Evolutionary conservation across 2,797 vertebrate genomes (phyloP).

Genomic region (Sorex maritimensis): DNA sequence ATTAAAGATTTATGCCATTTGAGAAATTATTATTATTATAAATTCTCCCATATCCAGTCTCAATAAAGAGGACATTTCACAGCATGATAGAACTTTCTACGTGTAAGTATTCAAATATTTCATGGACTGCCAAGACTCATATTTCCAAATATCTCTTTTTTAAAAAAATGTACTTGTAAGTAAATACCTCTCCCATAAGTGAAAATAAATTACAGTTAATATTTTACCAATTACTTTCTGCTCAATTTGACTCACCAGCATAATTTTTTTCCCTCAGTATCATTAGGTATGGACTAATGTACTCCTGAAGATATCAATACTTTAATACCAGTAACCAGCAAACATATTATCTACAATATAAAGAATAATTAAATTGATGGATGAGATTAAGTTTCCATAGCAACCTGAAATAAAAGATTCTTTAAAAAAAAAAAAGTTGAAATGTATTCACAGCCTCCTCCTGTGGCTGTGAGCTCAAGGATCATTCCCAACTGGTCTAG

Average conservation of each 20-base stretch:
- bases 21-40: conserved; percentile 69
- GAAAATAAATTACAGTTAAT: conserved; percentile 28
- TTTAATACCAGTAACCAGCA: not conserved
- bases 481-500: no score
- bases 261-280: not conserved
- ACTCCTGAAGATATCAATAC: not conserved
- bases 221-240: conserved; percentile 29
- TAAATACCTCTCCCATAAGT: conserved; percentile 34
- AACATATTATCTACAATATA: no score
- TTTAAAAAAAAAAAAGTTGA: not conserved
- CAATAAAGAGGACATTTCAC: conserved; percentile 65
- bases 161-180: conserved; percentile 1
- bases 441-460: no score
- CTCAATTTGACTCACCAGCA: not conserved
- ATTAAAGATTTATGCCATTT: conserved; percentile 56
- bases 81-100: conserved; percentile 63
- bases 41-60: conserved; percentile 33
- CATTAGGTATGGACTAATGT: not conserved
- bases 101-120: conserved; percentile 65
- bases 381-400: not conserved
- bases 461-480: no score
- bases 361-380: conserved; percentile 15
- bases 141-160: conserved; percentile 55
- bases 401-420: not conserved
- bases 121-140: conserved; percentile 16